Evolutionary conservation across 2,113 vertebrate species (phyloP).

Genomic region (Tenebrosternarchus preto): DNA sequence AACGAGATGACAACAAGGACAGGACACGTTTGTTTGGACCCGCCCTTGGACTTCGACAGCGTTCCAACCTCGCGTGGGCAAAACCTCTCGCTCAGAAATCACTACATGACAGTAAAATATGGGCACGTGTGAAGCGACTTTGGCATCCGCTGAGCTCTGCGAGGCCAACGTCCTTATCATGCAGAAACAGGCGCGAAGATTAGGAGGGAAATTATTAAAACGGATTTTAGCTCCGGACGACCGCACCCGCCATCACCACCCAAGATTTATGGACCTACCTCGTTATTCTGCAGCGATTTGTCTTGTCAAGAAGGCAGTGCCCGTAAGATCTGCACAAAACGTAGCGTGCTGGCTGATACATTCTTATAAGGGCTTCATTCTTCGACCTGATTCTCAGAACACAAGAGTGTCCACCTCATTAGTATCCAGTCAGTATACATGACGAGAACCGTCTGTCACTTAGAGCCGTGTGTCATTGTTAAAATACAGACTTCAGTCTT

Average conservation of each 20-base stretch:
- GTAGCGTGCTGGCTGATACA: neutral
- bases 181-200: conserved; percentile 58
- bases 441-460: too few relatives aligned
- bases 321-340: neutral
- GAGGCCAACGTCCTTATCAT: conserved; percentile 54
- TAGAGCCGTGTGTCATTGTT: neutral
- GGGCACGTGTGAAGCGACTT: conserved; percentile 48
- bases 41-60: conserved; percentile 25
- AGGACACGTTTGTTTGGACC: conserved; percentile 35
- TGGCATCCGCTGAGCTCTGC: conserved; percentile 16
- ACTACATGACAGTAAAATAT: conserved; percentile 52
- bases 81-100: conserved; percentile 33
- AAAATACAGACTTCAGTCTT: neutral
- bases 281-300: conserved; percentile 54
- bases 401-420: conserved; percentile 15
- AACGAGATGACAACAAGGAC: conserved; percentile 18
- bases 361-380: conserved; percentile 4
- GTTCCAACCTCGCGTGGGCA: conserved; percentile 6
- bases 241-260: conserved; percentile 38
- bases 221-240: conserved; percentile 47
- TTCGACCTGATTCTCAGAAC: neutral
- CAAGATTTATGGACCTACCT: conserved; percentile 56
- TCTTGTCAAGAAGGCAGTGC: conserved; percentile 33
- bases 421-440: neutral
- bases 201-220: conserved; percentile 57